Evolutionary conservation across 1,140 invertebrate species (phyloP).

Genomic region (Achatina immaculata): DNA sequence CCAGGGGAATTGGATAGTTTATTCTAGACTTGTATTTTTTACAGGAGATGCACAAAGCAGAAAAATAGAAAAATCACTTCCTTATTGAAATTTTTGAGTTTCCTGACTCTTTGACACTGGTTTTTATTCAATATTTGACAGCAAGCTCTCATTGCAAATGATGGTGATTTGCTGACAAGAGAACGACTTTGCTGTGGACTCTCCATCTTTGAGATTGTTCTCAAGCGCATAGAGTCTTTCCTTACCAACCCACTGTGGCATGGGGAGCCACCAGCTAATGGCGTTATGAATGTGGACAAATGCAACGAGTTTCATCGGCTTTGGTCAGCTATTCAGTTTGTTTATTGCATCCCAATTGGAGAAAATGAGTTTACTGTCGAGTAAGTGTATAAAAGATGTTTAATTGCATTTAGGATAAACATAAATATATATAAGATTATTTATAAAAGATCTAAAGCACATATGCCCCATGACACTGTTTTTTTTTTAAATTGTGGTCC

Average conservation of each 20-base stretch:
- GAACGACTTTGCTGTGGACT: conserved; percentile 98
- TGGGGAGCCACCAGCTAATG: conserved; percentile 85
- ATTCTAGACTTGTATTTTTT: no score
- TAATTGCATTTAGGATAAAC: neutral
- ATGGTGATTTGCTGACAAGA: conserved; percentile 95
- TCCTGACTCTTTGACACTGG: no score
- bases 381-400: conserved; percentile 77
- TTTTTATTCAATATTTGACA: no score
- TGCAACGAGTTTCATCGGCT: conserved; percentile 97
- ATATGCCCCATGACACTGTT: no score
- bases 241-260: conserved; percentile 90
- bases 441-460: no score
- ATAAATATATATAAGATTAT: neutral
- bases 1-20: no score
- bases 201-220: conserved; percentile 96
- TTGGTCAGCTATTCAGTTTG: conserved; percentile 98
- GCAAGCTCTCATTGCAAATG: conserved; percentile 74
- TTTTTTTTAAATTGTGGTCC: no score
- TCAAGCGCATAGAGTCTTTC: conserved; percentile 87
- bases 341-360: conserved; percentile 97
- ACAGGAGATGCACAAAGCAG: no score
- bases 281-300: conserved; percentile 96
- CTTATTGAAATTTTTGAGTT: no score
- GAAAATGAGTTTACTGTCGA: conserved; percentile 97
- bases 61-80: no score